Base-by-base conservation (phyloP, 2,888 invertebrate species). In the Chromoteleia sp. region DNA sequence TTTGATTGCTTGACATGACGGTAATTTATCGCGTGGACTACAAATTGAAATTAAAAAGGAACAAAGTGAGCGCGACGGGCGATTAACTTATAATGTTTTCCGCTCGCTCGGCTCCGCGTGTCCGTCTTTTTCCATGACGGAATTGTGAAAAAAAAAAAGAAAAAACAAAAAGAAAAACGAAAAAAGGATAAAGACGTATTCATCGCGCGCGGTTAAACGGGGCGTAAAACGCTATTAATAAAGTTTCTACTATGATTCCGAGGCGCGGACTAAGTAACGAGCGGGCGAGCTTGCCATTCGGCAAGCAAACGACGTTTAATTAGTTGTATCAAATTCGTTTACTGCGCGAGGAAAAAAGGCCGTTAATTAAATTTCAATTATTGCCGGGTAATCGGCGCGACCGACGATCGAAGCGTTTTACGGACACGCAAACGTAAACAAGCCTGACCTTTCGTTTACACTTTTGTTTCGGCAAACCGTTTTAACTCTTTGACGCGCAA, bases 171-270 rank as follows among this genome's bases (percentile, higher is more conserved):
- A 48, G 1, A 19, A 14, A 48, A 21, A 48, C 25, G 10, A 54
- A 15, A 41, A 52, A 43, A 61, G 33, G 68, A 54, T 61, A 54
- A 61, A 77, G 65, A 77, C 56, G 59, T 43, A 45, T 56, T 79
- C 61, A 63, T 74, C 50, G 74, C 63, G 21, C 74, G 63, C 48
- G 41, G 70, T 68, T 79, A 63, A 80, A 80, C 30, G 54, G 33
- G 43, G 63, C 80, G 50, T 67, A 73, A 79, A 79, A 68, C 41
- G 56, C 68, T 80, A 74, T 80, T 80, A 80, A 80, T 74, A 80
- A 80, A 80, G 79, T 61, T 68, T 56, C 54, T 39, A 4, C 56
- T 17, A 43, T 39, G 59, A 73, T 67, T 52, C 58, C 65, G 30
- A 33, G 45, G 52, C 54, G 41, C 45, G 73, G 39, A 10, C 63